Conservation (phyloP, 2,797 vertebrate genomes). For the Anniella stebbinsi region DNA sequence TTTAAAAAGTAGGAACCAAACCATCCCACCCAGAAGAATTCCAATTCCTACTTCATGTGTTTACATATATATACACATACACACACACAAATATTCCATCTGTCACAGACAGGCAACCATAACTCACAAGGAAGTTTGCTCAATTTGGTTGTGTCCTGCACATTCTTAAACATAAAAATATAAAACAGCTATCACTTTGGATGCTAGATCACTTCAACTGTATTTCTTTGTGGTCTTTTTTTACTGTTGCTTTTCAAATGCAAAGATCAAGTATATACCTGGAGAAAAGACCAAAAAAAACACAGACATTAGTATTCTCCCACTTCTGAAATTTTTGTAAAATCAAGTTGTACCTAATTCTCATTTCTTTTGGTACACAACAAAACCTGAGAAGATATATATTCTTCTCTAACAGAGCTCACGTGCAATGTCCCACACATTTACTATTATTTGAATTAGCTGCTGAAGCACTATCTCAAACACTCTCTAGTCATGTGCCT, state of each 20-base stretch:
- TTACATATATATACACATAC: constrained; percentile 21
- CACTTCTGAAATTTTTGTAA: not conserved
- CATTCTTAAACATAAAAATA: constrained; percentile 66
- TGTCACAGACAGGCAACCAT: constrained; percentile 80
- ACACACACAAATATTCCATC: constrained; percentile 74
- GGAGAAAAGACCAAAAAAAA: constrained; percentile 54
- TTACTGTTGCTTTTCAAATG: constrained; percentile 91
- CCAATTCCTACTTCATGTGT: constrained; percentile 57
- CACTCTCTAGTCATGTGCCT: not conserved
- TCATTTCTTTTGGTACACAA: not conserved
- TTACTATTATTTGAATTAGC: not conserved
- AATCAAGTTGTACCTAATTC: not conserved
- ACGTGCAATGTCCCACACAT: not conserved
- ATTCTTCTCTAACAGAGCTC: not conserved
- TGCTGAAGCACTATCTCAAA: not conserved
- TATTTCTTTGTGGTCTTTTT: constrained; percentile 55
- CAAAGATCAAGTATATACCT: constrained; percentile 97
- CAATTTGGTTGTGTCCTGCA: constrained; percentile 71
- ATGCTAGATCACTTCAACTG: constrained; percentile 64
- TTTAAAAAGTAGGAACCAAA: constrained; percentile 44
- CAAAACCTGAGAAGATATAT: not conserved
- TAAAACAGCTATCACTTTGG: constrained; percentile 72
- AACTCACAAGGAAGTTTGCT: constrained; percentile 66
- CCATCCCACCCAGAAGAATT: constrained; percentile 66
- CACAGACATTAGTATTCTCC: constrained; percentile 11